These are phyloP conservation scores for Sebastes steindachneri DNA, from an alignment of 2,797 vertebrate genomes.

Conservation along the genomic window DNA sequence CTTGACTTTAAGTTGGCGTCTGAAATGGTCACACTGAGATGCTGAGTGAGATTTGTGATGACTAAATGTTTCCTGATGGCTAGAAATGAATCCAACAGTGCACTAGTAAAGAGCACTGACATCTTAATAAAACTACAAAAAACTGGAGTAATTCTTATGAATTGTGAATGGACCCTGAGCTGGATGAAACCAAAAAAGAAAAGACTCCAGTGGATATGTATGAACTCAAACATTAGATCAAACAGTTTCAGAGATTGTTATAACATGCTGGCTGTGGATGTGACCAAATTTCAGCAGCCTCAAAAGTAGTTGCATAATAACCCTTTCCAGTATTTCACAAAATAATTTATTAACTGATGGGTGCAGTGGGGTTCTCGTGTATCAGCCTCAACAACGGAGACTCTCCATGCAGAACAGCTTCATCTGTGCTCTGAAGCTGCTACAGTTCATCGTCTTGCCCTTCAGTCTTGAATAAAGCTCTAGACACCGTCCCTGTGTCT, in stretches of 20 bases:
- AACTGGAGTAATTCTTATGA: background rate
- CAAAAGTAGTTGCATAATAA: background rate
- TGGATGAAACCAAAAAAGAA: background rate
- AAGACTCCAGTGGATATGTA: background rate
- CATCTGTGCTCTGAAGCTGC: background rate
- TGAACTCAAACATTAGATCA: background rate
- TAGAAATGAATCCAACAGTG: background rate
- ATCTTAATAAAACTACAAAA: background rate
- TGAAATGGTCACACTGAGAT: background rate
- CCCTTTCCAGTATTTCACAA: background rate
- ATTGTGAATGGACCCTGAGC: background rate
- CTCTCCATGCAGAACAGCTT: background rate
- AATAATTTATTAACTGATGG: conserved; percentile 12
- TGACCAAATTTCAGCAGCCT: background rate
- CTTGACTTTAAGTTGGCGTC: background rate
- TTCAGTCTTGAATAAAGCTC: conserved; percentile 28
- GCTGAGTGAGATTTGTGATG: background rate
- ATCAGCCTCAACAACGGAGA: conserved; percentile 1
- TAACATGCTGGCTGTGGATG: background rate
- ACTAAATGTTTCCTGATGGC: background rate
- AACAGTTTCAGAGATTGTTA: background rate
- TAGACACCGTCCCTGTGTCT: conserved; percentile 13
- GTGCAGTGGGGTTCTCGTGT: background rate
- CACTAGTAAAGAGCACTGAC: background rate
- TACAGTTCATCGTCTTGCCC: background rate